phyloP scores from a whole-genome alignment of 2,113 vertebrate species.

The Onychorhynchus coronatus region DNA sequence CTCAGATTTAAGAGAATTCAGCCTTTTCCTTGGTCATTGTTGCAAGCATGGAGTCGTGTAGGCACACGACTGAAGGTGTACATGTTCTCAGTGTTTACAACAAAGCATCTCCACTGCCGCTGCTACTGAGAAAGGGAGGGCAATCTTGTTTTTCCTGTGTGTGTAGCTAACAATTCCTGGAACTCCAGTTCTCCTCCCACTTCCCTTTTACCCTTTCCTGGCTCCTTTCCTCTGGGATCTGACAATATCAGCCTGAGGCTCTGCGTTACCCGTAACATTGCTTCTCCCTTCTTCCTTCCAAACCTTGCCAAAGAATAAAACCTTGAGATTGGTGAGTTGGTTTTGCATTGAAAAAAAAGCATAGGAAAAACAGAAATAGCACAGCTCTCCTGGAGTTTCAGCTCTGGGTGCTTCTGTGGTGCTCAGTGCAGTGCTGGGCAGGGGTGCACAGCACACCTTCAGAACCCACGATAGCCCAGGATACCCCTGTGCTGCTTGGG shows the following conservation, averaged over 20 bases:
- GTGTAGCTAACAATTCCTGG: slow-evolving; percentile 46
- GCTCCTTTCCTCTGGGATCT: slow-evolving; percentile 3
- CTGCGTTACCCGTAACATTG: neutral
- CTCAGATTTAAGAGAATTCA: neutral
- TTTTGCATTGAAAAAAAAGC: neutral
- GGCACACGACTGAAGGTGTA: neutral
- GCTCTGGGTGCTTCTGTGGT: neutral
- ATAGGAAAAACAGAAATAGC: neutral
- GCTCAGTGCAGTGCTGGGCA: neutral
- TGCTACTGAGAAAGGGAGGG: neutral
- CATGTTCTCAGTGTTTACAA: neutral
- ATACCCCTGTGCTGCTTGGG: neutral
- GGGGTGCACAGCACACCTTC: neutral
- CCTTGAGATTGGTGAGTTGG: neutral
- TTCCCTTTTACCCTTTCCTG: slow-evolving; percentile 50
- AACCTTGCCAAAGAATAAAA: neutral
- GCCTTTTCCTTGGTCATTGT: neutral
- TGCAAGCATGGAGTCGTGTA: accelerated
- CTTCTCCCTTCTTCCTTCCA: neutral
- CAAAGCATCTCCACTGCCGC: neutral
- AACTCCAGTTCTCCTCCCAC: slow-evolving; percentile 21
- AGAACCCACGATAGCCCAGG: accelerated
- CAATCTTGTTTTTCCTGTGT: slow-evolving; percentile 30
- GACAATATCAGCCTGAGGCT: neutral
- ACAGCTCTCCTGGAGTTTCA: neutral